These are phyloP conservation scores for Osedax frankpressi DNA, from an alignment of 2,888 invertebrate genomes.

Conservation along the genomic window DNA sequence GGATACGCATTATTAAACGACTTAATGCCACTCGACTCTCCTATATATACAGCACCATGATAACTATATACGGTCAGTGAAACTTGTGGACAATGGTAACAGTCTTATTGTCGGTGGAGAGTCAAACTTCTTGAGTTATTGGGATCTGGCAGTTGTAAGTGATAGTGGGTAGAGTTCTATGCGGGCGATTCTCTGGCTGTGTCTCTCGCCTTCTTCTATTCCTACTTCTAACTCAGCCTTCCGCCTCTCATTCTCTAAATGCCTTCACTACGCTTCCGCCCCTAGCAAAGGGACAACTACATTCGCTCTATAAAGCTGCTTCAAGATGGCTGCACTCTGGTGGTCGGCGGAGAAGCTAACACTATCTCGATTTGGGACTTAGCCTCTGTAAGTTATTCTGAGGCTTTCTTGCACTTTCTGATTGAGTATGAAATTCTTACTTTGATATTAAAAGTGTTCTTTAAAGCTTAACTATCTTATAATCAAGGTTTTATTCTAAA, in stretches of 20 bases:
- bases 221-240: neutral
- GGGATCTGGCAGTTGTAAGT: constrained; percentile 69
- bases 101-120: constrained; percentile 92
- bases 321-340: constrained; percentile 76
- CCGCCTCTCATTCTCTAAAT: no score
- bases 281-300: constrained; percentile 87
- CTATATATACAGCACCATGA: constrained; percentile 80
- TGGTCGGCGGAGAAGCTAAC: constrained; percentile 90
- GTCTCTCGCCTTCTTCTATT: neutral
- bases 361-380: constrained; percentile 91
- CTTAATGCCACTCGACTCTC: no score
- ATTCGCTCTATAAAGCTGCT: constrained; percentile 86
- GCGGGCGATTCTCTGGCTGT: no score
- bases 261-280: no score
- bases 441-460: no score
- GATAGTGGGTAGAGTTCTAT: no score
- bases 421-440: no score
- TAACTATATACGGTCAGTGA: constrained; percentile 88
- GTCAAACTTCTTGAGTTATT: constrained; percentile 82
- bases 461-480: no score
- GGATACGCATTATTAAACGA: no score
- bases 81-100: constrained; percentile 75
- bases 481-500: no score
- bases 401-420: no score
- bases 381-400: constrained; percentile 55